Base-by-base conservation (phyloP, 2,113 vertebrate species). In the Bos indicus region DNA sequence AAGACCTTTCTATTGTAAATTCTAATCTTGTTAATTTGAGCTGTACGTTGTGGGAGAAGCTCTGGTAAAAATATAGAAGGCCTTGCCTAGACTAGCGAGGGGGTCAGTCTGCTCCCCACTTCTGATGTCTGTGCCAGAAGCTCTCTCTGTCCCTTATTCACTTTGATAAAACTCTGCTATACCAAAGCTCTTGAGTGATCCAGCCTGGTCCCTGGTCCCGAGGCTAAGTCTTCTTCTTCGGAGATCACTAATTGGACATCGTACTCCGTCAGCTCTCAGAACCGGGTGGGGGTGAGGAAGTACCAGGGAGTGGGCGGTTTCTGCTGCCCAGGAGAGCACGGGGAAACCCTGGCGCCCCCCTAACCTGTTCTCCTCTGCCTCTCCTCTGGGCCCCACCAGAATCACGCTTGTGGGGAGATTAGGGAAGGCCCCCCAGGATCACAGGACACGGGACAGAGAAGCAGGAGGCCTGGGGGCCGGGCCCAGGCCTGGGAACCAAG, bases 231-330 rank as follows among this genome's bases (percentile, higher is more conserved):
- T 10, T 36, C 33, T 67, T 67, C 67, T 23, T 71, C 10, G 0
- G 67, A 40, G 5, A 36, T 36, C 64, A 21, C 9, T 9, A 67
- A 21, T 23, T 4, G 4, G 17, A 71, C 64, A 21, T 21, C 9
- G 4, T 23, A 11, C 64, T 71, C 64, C 1, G 1, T 21, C n/a
- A 71, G 64, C n/a, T 71, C n/a, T 11, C n/a, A 12, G 64, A 71
- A 23, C 6, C 30, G 15, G 25, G 5, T 5, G 5, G 15, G n/a
- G 17, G 4, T 25, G 19, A 19, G 92, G 62, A 40, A 30, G 15
- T 13, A 40, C 19, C 57, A 5, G 3, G 33, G 52, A 17, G 28
- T 1, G 14, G n/a, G 2, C 1, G 6, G 3, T 1, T 43, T 84
- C 90, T 46, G 25, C 16, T 90, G 67, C 56, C 85, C 46, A 21